Base-by-base conservation (phyloP, 2,888 invertebrate species). In the Sthenelais limicola region DNA sequence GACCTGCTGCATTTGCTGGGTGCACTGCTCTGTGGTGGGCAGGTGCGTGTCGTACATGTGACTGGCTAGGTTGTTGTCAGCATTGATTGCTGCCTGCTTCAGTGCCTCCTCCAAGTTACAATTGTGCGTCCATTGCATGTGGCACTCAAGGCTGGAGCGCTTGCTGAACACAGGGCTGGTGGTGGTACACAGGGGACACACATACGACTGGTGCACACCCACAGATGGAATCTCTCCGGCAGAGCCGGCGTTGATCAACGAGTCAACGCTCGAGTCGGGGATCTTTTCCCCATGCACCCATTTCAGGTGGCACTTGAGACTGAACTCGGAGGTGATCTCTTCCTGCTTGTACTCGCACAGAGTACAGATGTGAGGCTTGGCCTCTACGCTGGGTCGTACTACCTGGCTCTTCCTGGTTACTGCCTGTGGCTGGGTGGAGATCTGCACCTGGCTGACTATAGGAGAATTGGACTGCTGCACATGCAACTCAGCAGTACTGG, bases 261-360 rank as follows among this genome's bases (percentile, higher is more conserved):
- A 26, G 21, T 62, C 62, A 3, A 62, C 24, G 24, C 26, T 30
- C n/a, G 1, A 3, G 30, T 67, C 67, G 1, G 54, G 21, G 38
- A 24, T 38, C 51, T 58, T 49, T 33, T 71, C 62, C 33, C 49
- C 58, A n/a, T 71, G 71, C n/a, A 56, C 32, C 56, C 71, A 71
- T 33, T 71, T 71, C 48, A 62, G 24, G 33, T 71, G 71, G 24
- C 58, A 62, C 32, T 28, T 12, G 4, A 71, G 48, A n/a, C 51
- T 49, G 21, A 58, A 71, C 58, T 71, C 62, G 3, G 3, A 47
- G 24, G 43, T 38, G 38, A 62, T 62, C 32, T 58, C 48, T 2
- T 32, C 28, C n/a, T n/a, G n/a, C n/a, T 43, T 24, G 30, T 32
- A 54, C 28, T 70, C 47, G 51, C 70, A 70, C 52, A 70, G 38